phyloP scores from a whole-genome alignment of 64 coral and sea anemone species.

The Platygyra sinensis region DNA sequence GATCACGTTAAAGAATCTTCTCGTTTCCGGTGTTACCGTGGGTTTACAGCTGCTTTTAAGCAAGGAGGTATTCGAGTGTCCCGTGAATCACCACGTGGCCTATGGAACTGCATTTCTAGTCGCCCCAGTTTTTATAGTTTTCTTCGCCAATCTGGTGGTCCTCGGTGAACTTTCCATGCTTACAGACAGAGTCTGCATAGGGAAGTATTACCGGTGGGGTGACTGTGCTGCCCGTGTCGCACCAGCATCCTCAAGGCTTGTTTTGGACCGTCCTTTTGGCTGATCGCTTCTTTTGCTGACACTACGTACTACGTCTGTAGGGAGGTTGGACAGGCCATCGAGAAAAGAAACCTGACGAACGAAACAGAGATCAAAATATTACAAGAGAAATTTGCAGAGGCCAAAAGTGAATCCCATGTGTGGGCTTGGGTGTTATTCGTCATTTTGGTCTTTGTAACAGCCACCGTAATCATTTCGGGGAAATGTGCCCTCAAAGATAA shows the following conservation, averaged over 20 bases:
- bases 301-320: not conserved
- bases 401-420: no score
- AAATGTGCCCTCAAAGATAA: no score
- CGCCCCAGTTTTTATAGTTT: no score
- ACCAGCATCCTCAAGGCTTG: no score
- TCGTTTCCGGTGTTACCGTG: not conserved
- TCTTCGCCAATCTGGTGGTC: not conserved
- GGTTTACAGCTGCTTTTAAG: not conserved
- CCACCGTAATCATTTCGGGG: no score
- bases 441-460: no score
- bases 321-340: conserved; percentile 4
- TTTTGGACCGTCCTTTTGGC: no score
- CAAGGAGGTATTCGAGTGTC: not conserved
- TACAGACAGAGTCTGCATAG: not conserved
- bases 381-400: no score
- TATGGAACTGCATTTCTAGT: not conserved
- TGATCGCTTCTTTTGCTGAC: conserved; percentile 10
- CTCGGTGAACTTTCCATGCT: not conserved
- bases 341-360: conserved; percentile 30
- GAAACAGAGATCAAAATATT: no score
- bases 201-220: not conserved
- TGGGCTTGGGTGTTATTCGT: no score
- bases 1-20: not conserved
- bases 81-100: not conserved
- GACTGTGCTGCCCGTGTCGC: not conserved